Percentiles rank a stretch among this genome's conserved stretches.
Conservation (phyloP, 2,797 vertebrate genomes). For the Gambelia wislizenii region DNA sequence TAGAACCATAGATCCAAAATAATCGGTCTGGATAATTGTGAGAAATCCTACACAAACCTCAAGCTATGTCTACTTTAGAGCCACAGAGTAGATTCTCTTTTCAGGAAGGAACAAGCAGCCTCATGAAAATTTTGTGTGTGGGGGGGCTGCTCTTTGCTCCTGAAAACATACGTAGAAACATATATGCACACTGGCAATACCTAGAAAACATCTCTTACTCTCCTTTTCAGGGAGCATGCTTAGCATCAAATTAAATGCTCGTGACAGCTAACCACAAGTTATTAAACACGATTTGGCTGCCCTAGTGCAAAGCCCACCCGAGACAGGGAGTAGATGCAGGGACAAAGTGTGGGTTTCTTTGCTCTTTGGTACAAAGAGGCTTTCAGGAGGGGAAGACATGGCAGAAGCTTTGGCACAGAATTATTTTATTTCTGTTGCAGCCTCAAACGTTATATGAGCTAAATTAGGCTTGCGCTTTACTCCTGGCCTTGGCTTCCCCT, state of each 20-base stretch:
- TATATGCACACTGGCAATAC: conserved; percentile 37
- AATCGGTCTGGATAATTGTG: neutral
- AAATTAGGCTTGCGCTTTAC: conserved; percentile 57
- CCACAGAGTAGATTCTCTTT: conserved; percentile 20
- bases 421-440: conserved; percentile 75
- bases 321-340: conserved; percentile 67
- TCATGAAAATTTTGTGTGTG: neutral
- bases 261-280: conserved; percentile 91
- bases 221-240: conserved; percentile 79
- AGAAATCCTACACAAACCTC: conserved; percentile 12
- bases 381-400: conserved; percentile 69
- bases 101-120: neutral
- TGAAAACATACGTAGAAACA: neutral
- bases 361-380: conserved; percentile 74
- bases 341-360: conserved; percentile 74
- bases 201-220: conserved; percentile 54
- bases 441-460: conserved; percentile 72
- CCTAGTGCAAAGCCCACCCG: conserved; percentile 81
- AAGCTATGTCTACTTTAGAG: neutral
- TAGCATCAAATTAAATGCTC: conserved; percentile 90
- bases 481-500: neutral
- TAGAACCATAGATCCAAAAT: conserved; percentile 29
- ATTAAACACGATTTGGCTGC: conserved; percentile 90
- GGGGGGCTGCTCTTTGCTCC: neutral
- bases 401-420: conserved; percentile 65